Evolutionary conservation across 2,113 vertebrate genomes (phyloP).

Genomic region (Myrmophylax atrothorax): DNA sequence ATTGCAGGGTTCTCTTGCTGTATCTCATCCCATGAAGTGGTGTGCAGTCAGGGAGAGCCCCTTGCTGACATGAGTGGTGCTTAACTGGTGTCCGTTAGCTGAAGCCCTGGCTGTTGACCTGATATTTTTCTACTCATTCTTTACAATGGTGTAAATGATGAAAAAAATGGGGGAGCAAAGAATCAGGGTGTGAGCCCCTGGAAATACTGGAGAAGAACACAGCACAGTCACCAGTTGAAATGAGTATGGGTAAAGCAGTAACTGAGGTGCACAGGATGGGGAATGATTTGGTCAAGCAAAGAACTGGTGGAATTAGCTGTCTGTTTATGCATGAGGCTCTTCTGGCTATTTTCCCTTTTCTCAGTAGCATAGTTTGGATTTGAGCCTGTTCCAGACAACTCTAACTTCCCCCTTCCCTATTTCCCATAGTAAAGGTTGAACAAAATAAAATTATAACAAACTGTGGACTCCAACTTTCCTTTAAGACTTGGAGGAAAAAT

Average conservation of each 20-base stretch:
- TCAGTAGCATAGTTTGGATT: not conserved
- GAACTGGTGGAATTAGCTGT: not conserved
- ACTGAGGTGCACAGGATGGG: not conserved
- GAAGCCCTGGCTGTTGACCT: not conserved
- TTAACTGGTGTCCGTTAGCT: not conserved
- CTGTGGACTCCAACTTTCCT: not conserved
- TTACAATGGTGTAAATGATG: not conserved
- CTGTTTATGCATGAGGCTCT: not conserved
- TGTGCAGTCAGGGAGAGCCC: not conserved
- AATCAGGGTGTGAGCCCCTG: not conserved
- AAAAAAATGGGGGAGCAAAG: not conserved
- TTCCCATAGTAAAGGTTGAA: not conserved
- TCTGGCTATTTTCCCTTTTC: not conserved
- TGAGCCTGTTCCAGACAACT: not conserved
- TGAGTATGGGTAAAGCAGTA: not conserved
- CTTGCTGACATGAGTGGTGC: not conserved
- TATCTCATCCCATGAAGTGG: not conserved
- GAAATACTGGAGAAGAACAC: not conserved
- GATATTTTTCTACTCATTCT: not conserved
- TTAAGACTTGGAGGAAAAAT: not conserved
- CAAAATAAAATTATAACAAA: slow-evolving; percentile 20
- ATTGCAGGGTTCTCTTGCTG: not conserved
- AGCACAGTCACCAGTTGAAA: not conserved
- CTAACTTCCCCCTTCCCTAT: not conserved
- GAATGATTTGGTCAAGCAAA: not conserved